A percentile compares a stretch with the other conserved stretches of the same genome.
Evolutionary conservation across 2,113 vertebrate genomes (phyloP).

Genomic region (Dendrocopos noguchii): DNA sequence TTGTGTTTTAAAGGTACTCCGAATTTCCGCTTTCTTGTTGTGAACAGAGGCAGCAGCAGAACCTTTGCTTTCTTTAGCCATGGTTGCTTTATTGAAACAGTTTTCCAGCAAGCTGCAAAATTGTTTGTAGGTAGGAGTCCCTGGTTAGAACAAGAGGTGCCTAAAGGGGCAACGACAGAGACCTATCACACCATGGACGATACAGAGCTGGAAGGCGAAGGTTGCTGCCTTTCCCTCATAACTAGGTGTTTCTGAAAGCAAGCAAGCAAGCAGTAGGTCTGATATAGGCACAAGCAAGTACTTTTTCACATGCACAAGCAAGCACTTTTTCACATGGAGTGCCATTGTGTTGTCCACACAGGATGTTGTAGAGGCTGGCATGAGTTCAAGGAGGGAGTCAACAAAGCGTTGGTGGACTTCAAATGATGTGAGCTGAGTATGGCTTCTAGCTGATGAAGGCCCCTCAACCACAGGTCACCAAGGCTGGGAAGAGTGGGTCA

Average conservation of each 20-base stretch:
- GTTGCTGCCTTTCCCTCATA: background rate
- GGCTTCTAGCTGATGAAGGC: background rate
- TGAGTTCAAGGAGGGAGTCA: background rate
- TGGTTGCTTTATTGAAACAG: background rate
- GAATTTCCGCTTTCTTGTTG: background rate
- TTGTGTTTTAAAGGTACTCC: background rate
- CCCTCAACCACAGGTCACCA: background rate
- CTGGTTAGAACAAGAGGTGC: background rate
- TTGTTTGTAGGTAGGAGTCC: background rate
- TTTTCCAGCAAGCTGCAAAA: constrained; percentile 11
- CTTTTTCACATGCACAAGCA: background rate
- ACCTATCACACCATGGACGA: background rate
- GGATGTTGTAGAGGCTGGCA: background rate
- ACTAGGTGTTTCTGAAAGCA: background rate
- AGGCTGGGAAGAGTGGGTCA: background rate
- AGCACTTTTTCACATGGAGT: background rate
- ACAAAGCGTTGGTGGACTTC: background rate
- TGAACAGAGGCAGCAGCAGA: background rate
- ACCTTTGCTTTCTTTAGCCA: background rate
- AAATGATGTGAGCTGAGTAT: background rate
- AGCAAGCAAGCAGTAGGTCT: background rate
- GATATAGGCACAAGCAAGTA: background rate
- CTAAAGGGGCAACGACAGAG: background rate
- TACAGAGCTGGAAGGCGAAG: background rate
- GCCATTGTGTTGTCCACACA: background rate